A percentile compares a stretch with the other conserved stretches of the same genome.
Evolutionary conservation across 2,888 invertebrate species (phyloP).

Genomic region (Caenorhabditis macrosperma): DNA sequence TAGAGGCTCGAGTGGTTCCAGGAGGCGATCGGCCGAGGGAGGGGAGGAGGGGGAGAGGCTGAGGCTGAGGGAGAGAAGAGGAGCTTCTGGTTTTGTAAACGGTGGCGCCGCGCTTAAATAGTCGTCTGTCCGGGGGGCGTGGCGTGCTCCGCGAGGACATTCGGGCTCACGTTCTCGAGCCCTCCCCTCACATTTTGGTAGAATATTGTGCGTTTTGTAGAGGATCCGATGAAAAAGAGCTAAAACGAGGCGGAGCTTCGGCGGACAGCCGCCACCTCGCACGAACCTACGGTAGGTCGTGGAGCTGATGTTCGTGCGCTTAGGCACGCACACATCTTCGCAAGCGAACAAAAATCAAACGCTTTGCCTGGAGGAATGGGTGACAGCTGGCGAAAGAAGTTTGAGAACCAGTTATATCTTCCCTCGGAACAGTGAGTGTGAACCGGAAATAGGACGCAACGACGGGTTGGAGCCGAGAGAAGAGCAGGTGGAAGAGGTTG

Average conservation of each 20-base stretch:
- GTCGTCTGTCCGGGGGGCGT: constrained; percentile 25
- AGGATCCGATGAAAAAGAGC: constrained; percentile 16
- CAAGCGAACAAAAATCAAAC: constrained; percentile 30
- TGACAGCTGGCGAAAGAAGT: neutral
- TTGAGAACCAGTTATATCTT: neutral
- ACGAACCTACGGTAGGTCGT: constrained; percentile 26
- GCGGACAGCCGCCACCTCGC: neutral
- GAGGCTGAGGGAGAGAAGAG: neutral
- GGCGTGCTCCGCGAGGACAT: constrained; percentile 38
- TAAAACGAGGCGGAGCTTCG: constrained; percentile 28
- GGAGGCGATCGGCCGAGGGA: neutral
- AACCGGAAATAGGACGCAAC: neutral
- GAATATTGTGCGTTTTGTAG: constrained; percentile 23
- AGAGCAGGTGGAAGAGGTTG: neutral
- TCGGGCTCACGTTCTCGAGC: constrained; percentile 40
- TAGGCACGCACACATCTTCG: neutral
- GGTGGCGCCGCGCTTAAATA: constrained; percentile 25
- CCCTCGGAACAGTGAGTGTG: neutral
- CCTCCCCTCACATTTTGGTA: constrained; percentile 18
- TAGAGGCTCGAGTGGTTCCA: constrained; percentile 1
- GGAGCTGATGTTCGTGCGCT: constrained; percentile 33
- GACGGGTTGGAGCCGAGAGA: neutral
- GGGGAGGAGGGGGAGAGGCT: neutral
- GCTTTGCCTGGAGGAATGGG: neutral
- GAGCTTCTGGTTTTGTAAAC: constrained; percentile 1